phyloP scores from a whole-genome alignment of 2,797 vertebrate species.

The Diglossa cyanea region DNA sequence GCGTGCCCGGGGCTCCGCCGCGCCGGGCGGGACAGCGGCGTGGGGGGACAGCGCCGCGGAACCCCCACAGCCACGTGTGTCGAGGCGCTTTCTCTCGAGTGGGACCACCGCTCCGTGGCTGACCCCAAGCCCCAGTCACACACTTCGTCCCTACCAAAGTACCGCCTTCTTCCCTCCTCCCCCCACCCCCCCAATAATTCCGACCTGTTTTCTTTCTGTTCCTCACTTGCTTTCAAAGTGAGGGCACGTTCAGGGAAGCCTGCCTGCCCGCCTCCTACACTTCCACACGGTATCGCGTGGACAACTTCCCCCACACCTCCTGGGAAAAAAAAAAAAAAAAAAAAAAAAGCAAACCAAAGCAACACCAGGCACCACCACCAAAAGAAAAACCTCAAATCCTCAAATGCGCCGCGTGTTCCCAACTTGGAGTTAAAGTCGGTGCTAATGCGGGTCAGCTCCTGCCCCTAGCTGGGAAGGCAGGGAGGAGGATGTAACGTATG shows the following conservation, averaged over 20 bases:
- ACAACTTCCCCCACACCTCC: rapidly evolving
- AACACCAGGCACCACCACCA: not conserved
- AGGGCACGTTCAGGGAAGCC: not conserved
- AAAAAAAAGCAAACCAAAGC: not conserved
- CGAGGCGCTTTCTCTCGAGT: not conserved
- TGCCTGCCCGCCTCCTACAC: not conserved
- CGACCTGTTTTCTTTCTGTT: not conserved
- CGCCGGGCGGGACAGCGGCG: not conserved
- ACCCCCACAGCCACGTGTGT: not conserved
- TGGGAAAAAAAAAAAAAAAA: not conserved
- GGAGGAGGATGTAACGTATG: not conserved
- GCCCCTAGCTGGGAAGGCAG: not conserved
- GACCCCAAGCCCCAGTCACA: not conserved
- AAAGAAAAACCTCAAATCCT: not conserved
- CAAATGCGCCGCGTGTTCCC: not conserved
- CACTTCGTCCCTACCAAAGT: not conserved
- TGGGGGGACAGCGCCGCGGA: not conserved
- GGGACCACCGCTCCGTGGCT: not conserved
- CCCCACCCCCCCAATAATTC: not conserved
- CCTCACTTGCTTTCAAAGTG: not conserved
- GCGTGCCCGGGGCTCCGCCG: not conserved
- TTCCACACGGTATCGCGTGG: not conserved
- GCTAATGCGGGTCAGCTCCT: not conserved
- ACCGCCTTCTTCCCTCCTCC: not conserved
- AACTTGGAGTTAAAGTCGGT: not conserved